Conservation (phyloP, 2,113 vertebrate genomes). For the Salvelinus alpinus region DNA sequence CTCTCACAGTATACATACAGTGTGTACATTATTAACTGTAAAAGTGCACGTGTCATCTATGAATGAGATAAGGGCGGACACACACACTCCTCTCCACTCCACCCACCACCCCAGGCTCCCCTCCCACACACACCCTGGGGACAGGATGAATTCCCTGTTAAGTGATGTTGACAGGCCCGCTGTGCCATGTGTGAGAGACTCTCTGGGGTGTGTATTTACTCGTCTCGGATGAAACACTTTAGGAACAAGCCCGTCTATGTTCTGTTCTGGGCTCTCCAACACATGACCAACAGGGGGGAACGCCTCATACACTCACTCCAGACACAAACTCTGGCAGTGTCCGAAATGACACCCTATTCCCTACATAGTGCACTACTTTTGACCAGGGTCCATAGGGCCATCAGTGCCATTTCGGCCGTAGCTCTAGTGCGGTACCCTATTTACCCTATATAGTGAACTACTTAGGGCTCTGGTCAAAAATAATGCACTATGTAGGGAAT, state of each 20-base stretch:
- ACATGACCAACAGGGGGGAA: conserved; percentile 6
- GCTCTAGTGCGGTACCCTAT: no score
- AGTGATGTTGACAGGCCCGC: conserved; percentile 59
- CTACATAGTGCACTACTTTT: no score
- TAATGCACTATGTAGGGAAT: no score
- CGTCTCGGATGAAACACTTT: conserved; percentile 37
- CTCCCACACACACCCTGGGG: not conserved
- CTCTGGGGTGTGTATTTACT: conserved; percentile 40
- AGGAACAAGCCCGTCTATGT: conserved; percentile 61
- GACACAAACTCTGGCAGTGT: no score
- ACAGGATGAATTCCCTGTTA: conserved; percentile 56
- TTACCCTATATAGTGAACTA: no score
- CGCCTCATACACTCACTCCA: not conserved
- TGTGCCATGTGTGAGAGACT: conserved; percentile 6
- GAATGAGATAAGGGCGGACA: not conserved
- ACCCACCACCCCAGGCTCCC: not conserved
- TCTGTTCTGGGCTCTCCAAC: conserved; percentile 22
- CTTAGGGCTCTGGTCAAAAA: no score
- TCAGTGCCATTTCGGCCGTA: no score
- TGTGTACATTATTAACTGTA: no score
- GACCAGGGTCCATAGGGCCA: no score
- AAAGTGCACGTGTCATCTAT: no score
- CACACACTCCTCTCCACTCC: not conserved
- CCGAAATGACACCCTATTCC: no score
- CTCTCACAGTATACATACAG: not conserved